A percentile compares a stretch with the other conserved stretches of the same genome.
These are phyloP conservation scores for Anhinga anhinga DNA, from an alignment of 2,113 vertebrate species.

Conservation along the genomic window DNA sequence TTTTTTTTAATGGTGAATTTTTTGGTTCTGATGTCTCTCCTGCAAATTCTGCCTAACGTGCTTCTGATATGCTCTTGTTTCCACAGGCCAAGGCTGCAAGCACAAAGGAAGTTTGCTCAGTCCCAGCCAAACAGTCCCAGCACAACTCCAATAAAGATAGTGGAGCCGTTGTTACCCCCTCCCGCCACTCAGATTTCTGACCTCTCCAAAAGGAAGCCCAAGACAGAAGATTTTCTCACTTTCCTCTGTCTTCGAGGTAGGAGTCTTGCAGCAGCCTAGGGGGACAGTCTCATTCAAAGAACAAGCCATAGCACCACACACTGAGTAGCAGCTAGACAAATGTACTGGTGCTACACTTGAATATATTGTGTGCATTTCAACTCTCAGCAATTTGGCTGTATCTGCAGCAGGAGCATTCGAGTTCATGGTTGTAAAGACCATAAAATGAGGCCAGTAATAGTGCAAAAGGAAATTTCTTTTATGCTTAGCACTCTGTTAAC, in stretches of 20 bases:
- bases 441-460: not conserved
- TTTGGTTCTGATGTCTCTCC: not conserved
- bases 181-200: conserved; percentile 92
- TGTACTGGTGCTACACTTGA: not conserved
- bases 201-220: conserved; percentile 97
- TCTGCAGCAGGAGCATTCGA: not conserved
- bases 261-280: not conserved
- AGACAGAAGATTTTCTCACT: conserved; percentile 99
- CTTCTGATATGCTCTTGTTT: conserved; percentile 34
- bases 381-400: not conserved
- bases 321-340: not conserved
- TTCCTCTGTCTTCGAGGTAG: conserved; percentile 99
- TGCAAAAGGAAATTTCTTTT: not conserved
- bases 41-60: not conserved
- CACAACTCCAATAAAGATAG: conserved; percentile 97
- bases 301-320: rapidly evolving
- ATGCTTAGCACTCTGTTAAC: not conserved
- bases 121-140: conserved; percentile 99
- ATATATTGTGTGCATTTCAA: not conserved
- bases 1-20: not conserved
- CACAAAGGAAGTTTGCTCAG: conserved; percentile 99
- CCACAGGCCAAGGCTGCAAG: conserved; percentile 94
- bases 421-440: not conserved
- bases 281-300: not conserved
- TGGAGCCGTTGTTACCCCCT: conserved; percentile 86